phyloP scores from a whole-genome alignment of 2,888 invertebrate species.

The Drosophila ezoana region DNA sequence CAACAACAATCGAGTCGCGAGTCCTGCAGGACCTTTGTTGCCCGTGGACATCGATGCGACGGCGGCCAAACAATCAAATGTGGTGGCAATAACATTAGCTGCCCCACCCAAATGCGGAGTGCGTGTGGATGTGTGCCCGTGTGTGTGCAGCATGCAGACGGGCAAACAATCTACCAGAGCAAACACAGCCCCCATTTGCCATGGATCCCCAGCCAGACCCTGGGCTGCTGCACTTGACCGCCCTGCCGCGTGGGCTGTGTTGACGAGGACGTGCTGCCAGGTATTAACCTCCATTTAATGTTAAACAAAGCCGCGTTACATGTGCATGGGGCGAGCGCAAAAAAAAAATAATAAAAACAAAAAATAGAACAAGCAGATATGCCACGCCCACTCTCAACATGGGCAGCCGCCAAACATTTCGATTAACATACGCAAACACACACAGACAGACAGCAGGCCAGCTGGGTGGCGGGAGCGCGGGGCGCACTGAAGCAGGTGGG shows the following conservation, averaged over 20 bases:
- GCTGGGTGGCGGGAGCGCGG: not conserved
- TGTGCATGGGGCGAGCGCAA: conserved; percentile 42
- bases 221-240: conserved; percentile 57
- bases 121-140: not conserved
- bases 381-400: conserved; percentile 42
- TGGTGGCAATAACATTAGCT: conserved; percentile 75
- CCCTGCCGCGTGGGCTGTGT: conserved; percentile 20
- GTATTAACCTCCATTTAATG: conserved; percentile 81
- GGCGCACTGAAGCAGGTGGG: conserved; percentile 1
- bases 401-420: conserved; percentile 71
- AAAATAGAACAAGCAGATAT: conserved; percentile 6
- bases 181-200: conserved; percentile 19
- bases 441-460: conserved; percentile 1
- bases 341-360: conserved; percentile 32
- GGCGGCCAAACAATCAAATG: conserved; percentile 70
- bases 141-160: conserved; percentile 44
- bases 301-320: conserved; percentile 76
- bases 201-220: not conserved
- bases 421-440: conserved; percentile 78
- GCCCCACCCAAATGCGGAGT: conserved; percentile 7
- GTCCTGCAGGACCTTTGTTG: conserved; percentile 40
- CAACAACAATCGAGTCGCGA: conserved; percentile 72
- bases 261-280: conserved; percentile 67
- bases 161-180: conserved; percentile 43
- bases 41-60: conserved; percentile 47